Percentiles rank a stretch among this genome's conserved stretches.
Evolutionary conservation across 2,888 invertebrate species (phyloP).

Genomic region (Sphinx pinastri): DNA sequence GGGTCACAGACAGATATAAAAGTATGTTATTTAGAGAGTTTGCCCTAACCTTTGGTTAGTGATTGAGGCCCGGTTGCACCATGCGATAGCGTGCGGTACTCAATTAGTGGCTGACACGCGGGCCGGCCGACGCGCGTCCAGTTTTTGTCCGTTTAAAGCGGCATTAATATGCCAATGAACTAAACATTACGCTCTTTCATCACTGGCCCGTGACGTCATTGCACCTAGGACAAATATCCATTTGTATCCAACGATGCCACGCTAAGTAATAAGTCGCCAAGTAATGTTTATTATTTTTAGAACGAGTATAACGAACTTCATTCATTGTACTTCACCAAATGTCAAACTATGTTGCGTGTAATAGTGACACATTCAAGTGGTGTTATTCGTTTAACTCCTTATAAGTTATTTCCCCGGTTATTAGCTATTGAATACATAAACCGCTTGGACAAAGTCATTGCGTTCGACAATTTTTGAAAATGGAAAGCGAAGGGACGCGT

Average conservation of each 20-base stretch:
- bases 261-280: conserved; percentile 14
- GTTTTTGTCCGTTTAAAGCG: conserved; percentile 73
- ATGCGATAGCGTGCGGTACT: conserved; percentile 74
- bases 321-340: conserved; percentile 11
- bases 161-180: conserved; percentile 73
- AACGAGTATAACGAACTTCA: conserved; percentile 1
- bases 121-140: conserved; percentile 63
- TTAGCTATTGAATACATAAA: neutral
- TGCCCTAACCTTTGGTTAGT: conserved; percentile 62
- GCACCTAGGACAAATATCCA: conserved; percentile 20
- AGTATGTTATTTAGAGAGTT: conserved; percentile 57
- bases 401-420: neutral
- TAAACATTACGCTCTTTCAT: conserved; percentile 65
- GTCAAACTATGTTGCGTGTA: neutral
- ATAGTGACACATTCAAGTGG: neutral
- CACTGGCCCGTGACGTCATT: conserved; percentile 44
- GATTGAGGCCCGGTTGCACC: conserved; percentile 53
- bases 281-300: conserved; percentile 11
- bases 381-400: neutral
- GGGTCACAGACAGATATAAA: conserved; percentile 36
- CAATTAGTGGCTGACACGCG: conserved; percentile 77
- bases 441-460: conserved; percentile 42
- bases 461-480: conserved; percentile 44
- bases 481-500: conserved; percentile 47
- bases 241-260: conserved; percentile 14